A percentile compares a stretch with the other conserved stretches of the same genome.
These are phyloP conservation scores for Trinorchestia longiramus DNA, from an alignment of 1,140 invertebrate genomes.

Conservation along the genomic window DNA sequence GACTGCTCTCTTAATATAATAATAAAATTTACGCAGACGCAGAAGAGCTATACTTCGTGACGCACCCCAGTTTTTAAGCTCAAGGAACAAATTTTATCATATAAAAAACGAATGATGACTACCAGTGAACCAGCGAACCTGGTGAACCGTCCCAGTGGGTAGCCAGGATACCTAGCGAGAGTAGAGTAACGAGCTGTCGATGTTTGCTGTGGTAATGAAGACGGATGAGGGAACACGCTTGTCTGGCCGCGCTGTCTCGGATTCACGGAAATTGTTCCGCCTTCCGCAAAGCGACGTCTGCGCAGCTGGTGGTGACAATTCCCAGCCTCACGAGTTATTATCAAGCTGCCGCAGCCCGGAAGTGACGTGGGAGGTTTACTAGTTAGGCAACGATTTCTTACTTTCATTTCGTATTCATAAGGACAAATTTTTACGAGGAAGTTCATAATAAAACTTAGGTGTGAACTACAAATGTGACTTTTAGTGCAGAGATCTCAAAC, in stretches of 20 bases:
- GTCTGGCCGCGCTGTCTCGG: background rate
- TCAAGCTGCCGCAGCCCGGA: background rate
- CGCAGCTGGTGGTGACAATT: background rate
- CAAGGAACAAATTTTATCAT: too few relatives aligned
- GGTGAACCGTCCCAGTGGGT: too few relatives aligned
- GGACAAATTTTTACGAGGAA: too few relatives aligned
- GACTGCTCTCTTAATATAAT: too few relatives aligned
- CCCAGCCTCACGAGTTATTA: background rate
- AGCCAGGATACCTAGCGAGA: background rate
- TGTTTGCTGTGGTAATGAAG: background rate
- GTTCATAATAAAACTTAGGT: too few relatives aligned
- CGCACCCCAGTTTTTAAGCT: too few relatives aligned
- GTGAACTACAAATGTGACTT: too few relatives aligned
- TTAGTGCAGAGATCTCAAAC: too few relatives aligned
- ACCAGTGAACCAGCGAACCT: too few relatives aligned
- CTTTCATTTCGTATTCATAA: background rate
- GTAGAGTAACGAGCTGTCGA: background rate
- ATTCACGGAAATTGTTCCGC: background rate
- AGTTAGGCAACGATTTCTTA: background rate
- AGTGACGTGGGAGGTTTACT: background rate
- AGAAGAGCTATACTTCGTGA: too few relatives aligned
- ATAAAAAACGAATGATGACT: too few relatives aligned
- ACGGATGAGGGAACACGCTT: background rate
- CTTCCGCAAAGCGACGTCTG: background rate
- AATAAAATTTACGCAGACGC: too few relatives aligned